phyloP scores from a whole-genome alignment of 2,888 invertebrate species.

The Zelleria hepariella region DNA sequence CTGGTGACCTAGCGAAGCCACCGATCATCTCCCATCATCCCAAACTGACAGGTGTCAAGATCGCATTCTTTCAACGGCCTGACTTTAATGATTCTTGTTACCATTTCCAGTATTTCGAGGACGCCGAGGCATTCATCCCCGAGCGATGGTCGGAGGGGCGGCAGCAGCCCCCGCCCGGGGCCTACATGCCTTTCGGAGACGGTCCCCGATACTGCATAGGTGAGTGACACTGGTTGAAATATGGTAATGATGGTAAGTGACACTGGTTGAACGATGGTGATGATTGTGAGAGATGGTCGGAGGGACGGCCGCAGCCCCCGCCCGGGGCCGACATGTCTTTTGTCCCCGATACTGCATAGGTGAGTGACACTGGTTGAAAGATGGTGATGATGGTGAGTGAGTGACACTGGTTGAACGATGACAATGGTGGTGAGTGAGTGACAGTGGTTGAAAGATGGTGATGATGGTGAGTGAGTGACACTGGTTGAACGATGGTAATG shows the following conservation, averaged over 20 bases:
- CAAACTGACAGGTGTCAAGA: too few species aligned
- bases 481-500: too few species aligned
- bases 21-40: too few species aligned
- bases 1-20: too few species aligned
- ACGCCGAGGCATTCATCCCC: conserved; percentile 34
- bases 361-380: conserved; percentile 16
- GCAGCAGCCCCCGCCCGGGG: conserved; percentile 46
- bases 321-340: conserved; percentile 65
- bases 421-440: too few species aligned
- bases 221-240: conserved; percentile 16
- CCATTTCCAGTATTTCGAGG: background rate
- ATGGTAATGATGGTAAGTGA: too few species aligned
- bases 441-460: background rate
- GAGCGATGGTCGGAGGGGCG: conserved; percentile 45
- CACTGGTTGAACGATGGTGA: too few species aligned
- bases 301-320: conserved; percentile 32
- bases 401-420: too few species aligned
- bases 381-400: background rate
- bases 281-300: conserved; percentile 39
- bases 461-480: background rate
- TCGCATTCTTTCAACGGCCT: too few species aligned
- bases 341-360: conserved; percentile 60
- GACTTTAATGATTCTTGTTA: too few species aligned
- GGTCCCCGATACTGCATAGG: conserved; percentile 63
- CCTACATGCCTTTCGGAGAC: conserved; percentile 63